Percentiles rank a stretch among this genome's conserved stretches.
These are phyloP conservation scores for Metalampra italica DNA, from an alignment of 2,888 invertebrate species.

Conservation along the genomic window DNA sequence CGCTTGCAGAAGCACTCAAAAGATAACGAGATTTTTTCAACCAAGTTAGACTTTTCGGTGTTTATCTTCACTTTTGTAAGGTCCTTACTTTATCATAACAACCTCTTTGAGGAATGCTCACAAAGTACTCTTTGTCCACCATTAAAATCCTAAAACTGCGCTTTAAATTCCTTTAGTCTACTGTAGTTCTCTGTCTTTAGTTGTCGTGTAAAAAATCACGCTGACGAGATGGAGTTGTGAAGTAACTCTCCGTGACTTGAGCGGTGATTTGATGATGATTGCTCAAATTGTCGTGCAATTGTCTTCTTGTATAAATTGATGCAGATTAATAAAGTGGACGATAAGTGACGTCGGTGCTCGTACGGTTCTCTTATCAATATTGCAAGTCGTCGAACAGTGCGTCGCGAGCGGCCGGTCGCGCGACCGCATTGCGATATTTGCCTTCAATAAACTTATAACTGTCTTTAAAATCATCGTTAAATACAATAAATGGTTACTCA, in stretches of 20 bases:
- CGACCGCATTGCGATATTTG: conserved; percentile 35
- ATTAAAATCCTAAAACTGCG: conserved; percentile 2
- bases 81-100: conserved; percentile 19
- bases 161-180: background rate
- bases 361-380: conserved; percentile 59
- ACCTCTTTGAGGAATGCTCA: conserved; percentile 15
- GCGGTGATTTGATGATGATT: background rate
- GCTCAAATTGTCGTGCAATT: conserved; percentile 36
- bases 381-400: conserved; percentile 53
- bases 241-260: background rate
- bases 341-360: conserved; percentile 53
- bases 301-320: conserved; percentile 70
- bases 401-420: conserved; percentile 41
- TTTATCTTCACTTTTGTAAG: conserved; percentile 22
- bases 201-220: conserved; percentile 1
- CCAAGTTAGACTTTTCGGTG: conserved; percentile 10
- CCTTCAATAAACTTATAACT: background rate
- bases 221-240: background rate
- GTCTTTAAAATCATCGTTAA: conserved; percentile 13
- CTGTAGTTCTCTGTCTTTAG: background rate
- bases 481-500: conserved; percentile 16
- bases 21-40: conserved; percentile 11
- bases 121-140: conserved; percentile 16
- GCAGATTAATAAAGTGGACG: conserved; percentile 69
- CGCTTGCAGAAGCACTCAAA: conserved; percentile 16